phyloP scores from a whole-genome alignment of 2,888 invertebrate species.

The Rotaria sp. region DNA sequence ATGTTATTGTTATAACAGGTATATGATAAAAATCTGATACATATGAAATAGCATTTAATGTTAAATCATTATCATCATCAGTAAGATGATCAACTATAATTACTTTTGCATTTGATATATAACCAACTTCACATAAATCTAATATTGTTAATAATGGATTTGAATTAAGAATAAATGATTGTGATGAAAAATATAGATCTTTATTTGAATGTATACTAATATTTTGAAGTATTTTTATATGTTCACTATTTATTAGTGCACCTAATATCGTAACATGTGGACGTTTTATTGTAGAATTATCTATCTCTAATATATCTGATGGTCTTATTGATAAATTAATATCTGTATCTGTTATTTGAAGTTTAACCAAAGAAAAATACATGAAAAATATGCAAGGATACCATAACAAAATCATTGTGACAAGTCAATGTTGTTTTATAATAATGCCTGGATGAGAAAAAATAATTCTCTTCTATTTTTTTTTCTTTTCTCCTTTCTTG shows the following conservation, averaged over 20 bases:
- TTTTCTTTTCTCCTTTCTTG: background rate
- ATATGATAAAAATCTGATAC: conserved; percentile 36
- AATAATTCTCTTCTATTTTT: background rate
- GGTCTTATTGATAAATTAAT: background rate
- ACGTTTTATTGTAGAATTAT: background rate
- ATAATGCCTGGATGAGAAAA: background rate
- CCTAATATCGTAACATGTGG: background rate
- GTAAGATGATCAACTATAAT: background rate
- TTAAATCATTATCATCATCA: conserved; percentile 21
- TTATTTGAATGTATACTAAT: background rate
- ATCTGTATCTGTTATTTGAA: background rate
- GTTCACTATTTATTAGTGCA: background rate
- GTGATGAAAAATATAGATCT: background rate
- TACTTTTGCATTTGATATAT: background rate
- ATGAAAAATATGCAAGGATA: background rate
- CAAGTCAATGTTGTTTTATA: background rate
- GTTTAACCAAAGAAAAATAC: background rate
- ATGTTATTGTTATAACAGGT: conserved; percentile 31
- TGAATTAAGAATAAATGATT: background rate
- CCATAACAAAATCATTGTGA: background rate
- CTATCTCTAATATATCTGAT: background rate
- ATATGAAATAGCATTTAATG: conserved; percentile 26
- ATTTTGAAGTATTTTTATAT: background rate
- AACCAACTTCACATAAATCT: background rate
- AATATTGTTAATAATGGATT: background rate